Evolutionary conservation across 2,797 vertebrate genomes (phyloP).

Genomic region (Australoheros facetus): DNA sequence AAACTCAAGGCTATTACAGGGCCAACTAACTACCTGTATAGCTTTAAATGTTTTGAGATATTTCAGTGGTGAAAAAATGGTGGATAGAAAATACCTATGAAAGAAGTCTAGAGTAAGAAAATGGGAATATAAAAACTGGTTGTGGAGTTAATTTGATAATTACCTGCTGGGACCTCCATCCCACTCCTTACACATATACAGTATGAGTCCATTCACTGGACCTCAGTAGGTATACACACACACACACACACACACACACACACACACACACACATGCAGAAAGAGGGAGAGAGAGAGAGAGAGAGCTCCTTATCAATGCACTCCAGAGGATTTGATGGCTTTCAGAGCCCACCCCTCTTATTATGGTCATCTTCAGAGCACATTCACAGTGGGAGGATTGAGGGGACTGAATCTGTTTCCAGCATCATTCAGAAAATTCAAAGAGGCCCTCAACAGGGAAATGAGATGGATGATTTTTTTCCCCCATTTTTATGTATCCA

Average conservation of each 20-base stretch:
- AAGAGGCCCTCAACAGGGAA: conserved; percentile 72
- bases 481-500: conserved; percentile 61
- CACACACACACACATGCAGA: conserved; percentile 4
- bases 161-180: not conserved
- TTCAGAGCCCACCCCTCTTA: conserved; percentile 70
- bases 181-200: not conserved
- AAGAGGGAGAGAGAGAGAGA: not conserved
- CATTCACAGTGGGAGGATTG: conserved; percentile 70
- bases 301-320: conserved; percentile 78
- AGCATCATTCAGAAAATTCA: conserved; percentile 78
- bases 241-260: conserved; percentile 9
- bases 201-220: conserved; percentile 11
- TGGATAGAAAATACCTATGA: not conserved
- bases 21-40: not conserved
- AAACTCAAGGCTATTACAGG: not conserved
- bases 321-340: conserved; percentile 77
- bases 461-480: conserved; percentile 71
- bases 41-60: not conserved
- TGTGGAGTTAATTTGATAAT: conserved; percentile 7
- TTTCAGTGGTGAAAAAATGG: not conserved
- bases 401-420: conserved; percentile 69
- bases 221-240: not conserved
- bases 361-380: conserved; percentile 75
- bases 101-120: not conserved
- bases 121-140: not conserved